Evolutionary conservation across 2,888 invertebrate species (phyloP).

Genomic region (Falcaria lacertinaria): DNA sequence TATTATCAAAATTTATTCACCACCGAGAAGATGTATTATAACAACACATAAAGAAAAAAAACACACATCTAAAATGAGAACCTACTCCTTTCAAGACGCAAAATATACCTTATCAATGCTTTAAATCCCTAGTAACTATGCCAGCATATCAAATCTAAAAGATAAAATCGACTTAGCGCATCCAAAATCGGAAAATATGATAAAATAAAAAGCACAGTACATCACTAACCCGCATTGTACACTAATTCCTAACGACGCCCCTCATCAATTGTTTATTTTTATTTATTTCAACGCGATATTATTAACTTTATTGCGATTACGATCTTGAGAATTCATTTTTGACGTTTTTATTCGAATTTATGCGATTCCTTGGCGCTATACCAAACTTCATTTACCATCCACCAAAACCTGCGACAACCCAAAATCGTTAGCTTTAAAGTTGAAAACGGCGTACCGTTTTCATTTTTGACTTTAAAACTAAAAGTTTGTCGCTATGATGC

Average conservation of each 20-base stretch:
- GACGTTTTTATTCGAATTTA: slow-evolving; percentile 78
- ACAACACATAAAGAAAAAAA: too few species aligned
- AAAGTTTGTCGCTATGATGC: slow-evolving; percentile 49
- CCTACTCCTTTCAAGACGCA: too few species aligned
- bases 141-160: too few species aligned
- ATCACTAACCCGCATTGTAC: slow-evolving; percentile 48
- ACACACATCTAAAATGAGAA: too few species aligned
- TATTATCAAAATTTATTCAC: too few species aligned
- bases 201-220: slow-evolving; percentile 25
- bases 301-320: slow-evolving; percentile 76
- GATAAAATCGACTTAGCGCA: background rate
- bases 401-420: slow-evolving; percentile 16
- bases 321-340: slow-evolving; percentile 76
- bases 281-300: slow-evolving; percentile 74
- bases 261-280: slow-evolving; percentile 64
- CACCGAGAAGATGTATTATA: too few species aligned
- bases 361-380: slow-evolving; percentile 52
- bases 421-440: slow-evolving; percentile 37
- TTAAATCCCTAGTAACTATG: too few species aligned
- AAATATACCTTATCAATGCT: too few species aligned
- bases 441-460: slow-evolving; percentile 25
- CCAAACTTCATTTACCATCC: slow-evolving; percentile 23
- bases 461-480: slow-evolving; percentile 19
- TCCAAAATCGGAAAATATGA: slow-evolving; percentile 16
- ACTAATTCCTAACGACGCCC: slow-evolving; percentile 64